Evolutionary conservation across 1,140 invertebrate genomes (phyloP).

Genomic region (Pentalonia nigronervosa): DNA sequence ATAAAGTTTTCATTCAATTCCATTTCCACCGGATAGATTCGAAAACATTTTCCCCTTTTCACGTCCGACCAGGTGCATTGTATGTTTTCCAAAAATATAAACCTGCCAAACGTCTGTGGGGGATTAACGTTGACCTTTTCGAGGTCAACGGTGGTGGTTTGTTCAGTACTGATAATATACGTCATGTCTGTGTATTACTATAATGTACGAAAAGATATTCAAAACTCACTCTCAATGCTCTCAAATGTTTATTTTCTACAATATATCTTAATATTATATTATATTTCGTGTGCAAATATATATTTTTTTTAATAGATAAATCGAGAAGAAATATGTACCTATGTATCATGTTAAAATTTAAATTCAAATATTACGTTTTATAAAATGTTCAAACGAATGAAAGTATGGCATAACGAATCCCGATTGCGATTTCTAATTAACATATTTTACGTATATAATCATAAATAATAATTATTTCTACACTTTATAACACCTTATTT

Average conservation of each 20-base stretch:
- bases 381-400: no score
- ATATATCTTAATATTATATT: no score
- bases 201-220: background rate
- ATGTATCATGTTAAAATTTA: no score
- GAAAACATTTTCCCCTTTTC: background rate
- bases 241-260: background rate
- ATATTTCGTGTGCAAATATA: no score
- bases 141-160: background rate
- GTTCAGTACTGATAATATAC: background rate
- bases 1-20: background rate
- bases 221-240: background rate
- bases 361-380: no score
- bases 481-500: no score
- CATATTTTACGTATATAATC: no score
- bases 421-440: no score
- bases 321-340: no score
- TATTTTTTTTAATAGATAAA: no score
- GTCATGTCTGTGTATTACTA: background rate
- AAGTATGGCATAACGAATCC: no score
- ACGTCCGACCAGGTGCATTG: background rate
- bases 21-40: background rate
- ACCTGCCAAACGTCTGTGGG: background rate
- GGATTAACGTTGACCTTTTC: background rate
- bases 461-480: no score
- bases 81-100: background rate